Percentiles rank a stretch among this genome's conserved stretches.
phyloP scores from a whole-genome alignment of 2,888 invertebrate species.

The Sminthurinus aureus region DNA sequence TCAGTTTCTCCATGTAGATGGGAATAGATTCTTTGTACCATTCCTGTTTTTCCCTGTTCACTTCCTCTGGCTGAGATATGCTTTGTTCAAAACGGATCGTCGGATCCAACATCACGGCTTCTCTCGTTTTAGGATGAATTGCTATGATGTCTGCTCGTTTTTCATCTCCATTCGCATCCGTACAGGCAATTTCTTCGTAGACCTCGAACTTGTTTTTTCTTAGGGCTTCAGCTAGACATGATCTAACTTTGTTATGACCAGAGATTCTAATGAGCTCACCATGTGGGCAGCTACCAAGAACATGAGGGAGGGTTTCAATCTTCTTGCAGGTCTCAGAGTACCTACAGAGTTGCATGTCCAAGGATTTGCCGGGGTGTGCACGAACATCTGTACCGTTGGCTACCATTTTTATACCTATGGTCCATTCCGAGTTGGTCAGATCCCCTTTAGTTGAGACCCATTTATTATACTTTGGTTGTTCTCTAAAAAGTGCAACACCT shows the following conservation, averaged over 20 bases:
- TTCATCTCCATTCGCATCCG: not conserved
- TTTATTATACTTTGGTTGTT: not conserved
- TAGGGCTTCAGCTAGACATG: not conserved
- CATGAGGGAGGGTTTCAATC: not conserved
- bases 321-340: not conserved
- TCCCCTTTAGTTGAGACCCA: not conserved
- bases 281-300: not conserved
- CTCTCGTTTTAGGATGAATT: not conserved
- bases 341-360: not conserved
- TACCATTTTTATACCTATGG: slow-evolving; percentile 32
- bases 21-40: not conserved
- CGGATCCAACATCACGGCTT: not conserved
- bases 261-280: not conserved
- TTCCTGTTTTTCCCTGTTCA: not conserved
- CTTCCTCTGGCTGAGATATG: not conserved
- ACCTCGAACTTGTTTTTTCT: not conserved
- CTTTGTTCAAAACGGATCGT: not conserved
- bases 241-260: not conserved
- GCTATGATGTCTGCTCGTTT: not conserved
- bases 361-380: slow-evolving; percentile 22
- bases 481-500: not conserved
- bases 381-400: slow-evolving; percentile 28
- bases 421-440: slow-evolving; percentile 34
- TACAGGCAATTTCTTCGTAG: not conserved
- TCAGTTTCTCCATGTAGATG: not conserved